Conservation (phyloP, 2,113 vertebrate species). For the Trogon surrucura region DNA sequence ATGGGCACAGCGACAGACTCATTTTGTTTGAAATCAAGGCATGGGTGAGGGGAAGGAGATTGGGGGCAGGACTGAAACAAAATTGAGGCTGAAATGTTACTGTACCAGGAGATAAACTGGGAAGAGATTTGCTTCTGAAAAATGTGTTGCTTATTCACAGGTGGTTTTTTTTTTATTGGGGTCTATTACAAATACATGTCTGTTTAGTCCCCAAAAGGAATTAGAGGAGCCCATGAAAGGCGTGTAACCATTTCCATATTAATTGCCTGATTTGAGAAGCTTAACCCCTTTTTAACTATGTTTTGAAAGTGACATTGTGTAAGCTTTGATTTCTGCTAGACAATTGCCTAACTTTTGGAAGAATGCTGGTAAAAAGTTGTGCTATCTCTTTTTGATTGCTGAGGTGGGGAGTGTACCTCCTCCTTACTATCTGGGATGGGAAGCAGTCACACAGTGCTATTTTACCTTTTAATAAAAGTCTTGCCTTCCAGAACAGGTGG, state of each 20-base stretch:
- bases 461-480: not conserved
- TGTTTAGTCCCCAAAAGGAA: conserved; percentile 16
- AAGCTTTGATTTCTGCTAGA: not conserved
- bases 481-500: not conserved
- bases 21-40: conserved; percentile 11
- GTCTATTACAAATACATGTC: not conserved
- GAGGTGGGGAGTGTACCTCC: not conserved
- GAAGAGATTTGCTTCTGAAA: not conserved
- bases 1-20: not conserved
- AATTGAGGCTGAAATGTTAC: not conserved
- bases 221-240: not conserved
- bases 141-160: not conserved
- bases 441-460: not conserved
- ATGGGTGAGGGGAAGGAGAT: not conserved
- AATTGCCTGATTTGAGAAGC: not conserved
- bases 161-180: not conserved
- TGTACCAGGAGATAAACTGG: not conserved
- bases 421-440: not conserved
- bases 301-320: not conserved
- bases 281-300: not conserved
- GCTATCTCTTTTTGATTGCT: not conserved
- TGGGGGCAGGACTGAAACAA: not conserved
- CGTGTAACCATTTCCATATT: conserved; percentile 33
- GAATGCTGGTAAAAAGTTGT: not conserved
- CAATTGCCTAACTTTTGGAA: not conserved